Percentiles rank a stretch among this genome's conserved stretches.
These are phyloP conservation scores for Helicoverpa assulta DNA, from an alignment of 2,888 invertebrate species.

Conservation along the genomic window DNA sequence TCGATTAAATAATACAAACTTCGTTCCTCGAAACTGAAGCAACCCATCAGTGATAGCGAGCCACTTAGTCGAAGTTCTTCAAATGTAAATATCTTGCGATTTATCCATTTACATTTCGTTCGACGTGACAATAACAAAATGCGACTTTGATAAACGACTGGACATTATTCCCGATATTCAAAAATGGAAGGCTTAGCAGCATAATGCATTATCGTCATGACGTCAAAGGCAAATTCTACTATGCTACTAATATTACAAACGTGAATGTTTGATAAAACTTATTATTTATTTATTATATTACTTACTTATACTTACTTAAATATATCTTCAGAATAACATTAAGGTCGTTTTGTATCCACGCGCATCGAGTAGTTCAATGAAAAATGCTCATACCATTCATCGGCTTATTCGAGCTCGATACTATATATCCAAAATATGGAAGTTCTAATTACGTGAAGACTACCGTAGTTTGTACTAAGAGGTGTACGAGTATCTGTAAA, in stretches of 20 bases:
- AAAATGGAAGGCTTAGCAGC: conserved; percentile 13
- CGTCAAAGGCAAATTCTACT: conserved; percentile 7
- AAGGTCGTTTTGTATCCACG: no score
- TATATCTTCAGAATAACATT: no score
- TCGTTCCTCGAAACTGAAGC: neutral
- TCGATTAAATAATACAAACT: conserved; percentile 17
- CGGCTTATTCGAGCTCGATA: neutral
- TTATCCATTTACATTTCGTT: conserved; percentile 12
- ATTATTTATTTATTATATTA: no score
- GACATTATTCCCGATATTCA: conserved; percentile 31
- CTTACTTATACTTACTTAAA: no score
- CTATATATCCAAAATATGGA: neutral
- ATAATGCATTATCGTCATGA: conserved; percentile 24
- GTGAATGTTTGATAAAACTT: no score
- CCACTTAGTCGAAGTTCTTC: neutral
- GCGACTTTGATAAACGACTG: conserved; percentile 41
- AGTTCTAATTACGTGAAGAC: conserved; percentile 4
- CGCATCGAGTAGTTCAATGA: no score
- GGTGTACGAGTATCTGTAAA: neutral
- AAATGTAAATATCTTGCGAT: conserved; percentile 2
- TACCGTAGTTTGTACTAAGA: neutral
- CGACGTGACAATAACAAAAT: conserved; percentile 20
- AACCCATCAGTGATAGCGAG: neutral
- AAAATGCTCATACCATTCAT: conserved; percentile 4
- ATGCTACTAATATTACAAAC: neutral